phyloP scores from a whole-genome alignment of 2,888 invertebrate genomes.

The Tenthredo amoena region DNA sequence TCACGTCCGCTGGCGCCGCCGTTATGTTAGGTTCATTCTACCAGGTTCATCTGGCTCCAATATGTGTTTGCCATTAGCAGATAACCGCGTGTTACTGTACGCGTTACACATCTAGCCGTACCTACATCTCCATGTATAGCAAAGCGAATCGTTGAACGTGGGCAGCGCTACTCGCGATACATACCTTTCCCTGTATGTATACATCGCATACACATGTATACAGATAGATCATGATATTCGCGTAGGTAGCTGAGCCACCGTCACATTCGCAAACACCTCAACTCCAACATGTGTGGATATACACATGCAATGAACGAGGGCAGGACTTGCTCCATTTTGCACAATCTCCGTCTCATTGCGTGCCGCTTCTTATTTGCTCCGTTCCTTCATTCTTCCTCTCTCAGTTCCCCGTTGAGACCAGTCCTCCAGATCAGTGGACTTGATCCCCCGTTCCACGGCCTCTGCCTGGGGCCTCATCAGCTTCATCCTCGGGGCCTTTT shows the following conservation, averaged over 20 bases:
- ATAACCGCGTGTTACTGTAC: conserved; percentile 21
- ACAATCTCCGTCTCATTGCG: conserved; percentile 46
- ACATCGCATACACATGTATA: background rate
- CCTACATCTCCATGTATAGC: background rate
- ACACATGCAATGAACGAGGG: conserved; percentile 7
- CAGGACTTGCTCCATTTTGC: conserved; percentile 44
- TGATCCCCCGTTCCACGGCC: conserved; percentile 6
- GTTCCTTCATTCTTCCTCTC: background rate
- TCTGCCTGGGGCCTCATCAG: conserved; percentile 37
- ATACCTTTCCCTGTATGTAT: background rate
- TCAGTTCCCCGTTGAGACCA: background rate
- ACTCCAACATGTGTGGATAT: background rate
- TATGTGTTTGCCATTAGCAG: conserved; percentile 29
- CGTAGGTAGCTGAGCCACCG: background rate
- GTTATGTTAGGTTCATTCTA: background rate
- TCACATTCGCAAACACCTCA: background rate
- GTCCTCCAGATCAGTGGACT: conserved; percentile 15
- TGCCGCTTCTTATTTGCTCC: conserved; percentile 38
- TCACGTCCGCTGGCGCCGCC: conserved; percentile 31
- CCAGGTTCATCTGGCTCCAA: conserved; percentile 14
- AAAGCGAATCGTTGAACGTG: conserved; percentile 1
- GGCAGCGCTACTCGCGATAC: background rate
- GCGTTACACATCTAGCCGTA: conserved; percentile 3
- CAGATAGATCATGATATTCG: background rate
- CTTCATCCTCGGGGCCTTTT: conserved; percentile 4